A percentile compares a stretch with the other conserved stretches of the same genome.
phyloP scores from a whole-genome alignment of 2,797 vertebrate species.

The Brachymystax lenok region DNA sequence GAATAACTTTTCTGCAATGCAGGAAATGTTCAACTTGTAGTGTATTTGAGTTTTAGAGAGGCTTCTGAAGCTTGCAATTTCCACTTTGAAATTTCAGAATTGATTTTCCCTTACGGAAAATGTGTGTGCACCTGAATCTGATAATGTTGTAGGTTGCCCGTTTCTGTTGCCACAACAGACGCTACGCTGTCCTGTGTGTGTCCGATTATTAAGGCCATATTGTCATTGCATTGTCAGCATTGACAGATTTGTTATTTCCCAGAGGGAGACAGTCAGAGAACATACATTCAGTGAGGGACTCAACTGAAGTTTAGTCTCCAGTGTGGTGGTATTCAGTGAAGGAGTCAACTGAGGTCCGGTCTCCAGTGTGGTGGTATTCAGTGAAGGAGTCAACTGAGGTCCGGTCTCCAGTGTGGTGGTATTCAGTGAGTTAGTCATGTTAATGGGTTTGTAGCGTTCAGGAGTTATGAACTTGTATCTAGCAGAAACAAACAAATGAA shows the following conservation, averaged over 20 bases:
- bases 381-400: too few relatives aligned
- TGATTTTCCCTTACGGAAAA: too few relatives aligned
- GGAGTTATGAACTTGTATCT: neutral
- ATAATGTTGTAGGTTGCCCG: slow-evolving; percentile 7
- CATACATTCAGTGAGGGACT: too few relatives aligned
- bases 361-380: neutral
- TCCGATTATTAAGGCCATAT: slow-evolving; percentile 25
- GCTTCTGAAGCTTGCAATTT: too few relatives aligned
- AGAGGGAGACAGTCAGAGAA: too few relatives aligned
- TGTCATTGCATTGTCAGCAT: slow-evolving; percentile 2
- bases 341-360: neutral
- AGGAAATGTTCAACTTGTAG: too few relatives aligned
- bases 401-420: too few relatives aligned
- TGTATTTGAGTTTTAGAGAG: too few relatives aligned
- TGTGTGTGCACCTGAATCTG: neutral
- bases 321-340: too few relatives aligned
- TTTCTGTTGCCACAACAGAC: slow-evolving; percentile 52
- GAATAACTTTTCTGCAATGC: too few relatives aligned
- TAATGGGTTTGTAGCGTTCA: neutral
- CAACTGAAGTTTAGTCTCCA: too few relatives aligned
- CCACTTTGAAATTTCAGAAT: too few relatives aligned
- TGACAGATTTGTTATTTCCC: neutral
- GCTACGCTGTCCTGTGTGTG: neutral
- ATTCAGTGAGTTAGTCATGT: neutral
- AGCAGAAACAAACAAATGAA: slow-evolving; percentile 9